Evolutionary conservation across 2,797 vertebrate genomes (phyloP), one percentile per base, ranked within the genome.

Genomic region (Synaphobranchus kaupii): DNA sequence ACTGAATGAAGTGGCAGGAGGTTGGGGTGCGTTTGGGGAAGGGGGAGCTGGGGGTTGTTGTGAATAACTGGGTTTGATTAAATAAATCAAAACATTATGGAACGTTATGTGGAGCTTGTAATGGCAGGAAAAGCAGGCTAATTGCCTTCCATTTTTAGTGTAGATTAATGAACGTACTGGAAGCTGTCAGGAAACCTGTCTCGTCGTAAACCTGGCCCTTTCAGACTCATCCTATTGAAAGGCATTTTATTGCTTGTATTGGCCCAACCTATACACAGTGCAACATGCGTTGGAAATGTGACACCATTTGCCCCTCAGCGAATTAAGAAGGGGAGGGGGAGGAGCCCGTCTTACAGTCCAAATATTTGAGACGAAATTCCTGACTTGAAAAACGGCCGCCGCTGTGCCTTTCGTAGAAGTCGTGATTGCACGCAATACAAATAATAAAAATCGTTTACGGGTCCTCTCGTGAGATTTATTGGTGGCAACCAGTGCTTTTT

Each of bases 61-160:
- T 94, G 94, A 94, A 94, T 95, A 94, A 93, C 93, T 92, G 91
- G 22, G 90, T 93, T 92, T 95, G 93, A 95, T 94, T 94, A 95
- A 96, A 95, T 95, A 95, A 94, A 93, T 94, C 92, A 95, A 94
- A 95, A 95, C 94, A 94, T 39, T 39, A 39, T 39, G 94, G 92
- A 91, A 94, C 92, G 93, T 95, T 96, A 94, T 95, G 93, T 94
- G 91, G 89, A 89, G 90, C 93, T 94, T 94, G 91, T 94, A 95
- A 92, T 91, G 88, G 88, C 90, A 87, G 95, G 92, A 95, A 94
- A 92, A 90, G 88, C 87, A 86, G 89, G 92, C 90, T 95, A 93
- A 96, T 95, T 95, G 92, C 90, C 94, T 94, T 90, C 91, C 89
- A 91, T 89, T 90, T 89, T 89, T 88, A 84, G 89, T 87, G 90